phyloP scores from a whole-genome alignment of 2,797 vertebrate genomes.

The Rhincodon typus region DNA sequence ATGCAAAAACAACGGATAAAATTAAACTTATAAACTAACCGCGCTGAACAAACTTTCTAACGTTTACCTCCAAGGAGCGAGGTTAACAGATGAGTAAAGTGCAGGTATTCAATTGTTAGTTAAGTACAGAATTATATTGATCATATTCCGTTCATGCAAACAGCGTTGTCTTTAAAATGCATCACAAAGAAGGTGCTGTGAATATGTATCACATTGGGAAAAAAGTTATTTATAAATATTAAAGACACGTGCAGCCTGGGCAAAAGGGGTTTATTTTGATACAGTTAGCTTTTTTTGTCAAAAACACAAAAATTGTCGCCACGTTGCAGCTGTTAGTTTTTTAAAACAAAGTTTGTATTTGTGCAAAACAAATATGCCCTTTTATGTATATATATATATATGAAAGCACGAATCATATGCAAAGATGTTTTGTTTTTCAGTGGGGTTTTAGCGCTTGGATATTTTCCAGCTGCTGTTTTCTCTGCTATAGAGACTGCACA shows the following conservation, averaged over 20 bases:
- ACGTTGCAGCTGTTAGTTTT: neutral
- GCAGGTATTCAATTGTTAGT: too few species aligned
- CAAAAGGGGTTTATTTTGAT: neutral
- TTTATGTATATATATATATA: neutral
- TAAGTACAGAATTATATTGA: too few species aligned
- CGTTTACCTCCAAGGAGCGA: neutral
- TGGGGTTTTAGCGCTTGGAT: slow-evolving; percentile 73
- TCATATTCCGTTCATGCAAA: neutral
- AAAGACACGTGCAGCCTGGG: neutral
- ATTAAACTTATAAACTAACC: neutral
- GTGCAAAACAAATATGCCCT: neutral
- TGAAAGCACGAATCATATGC: slow-evolving; percentile 6
- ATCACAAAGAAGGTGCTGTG: neutral
- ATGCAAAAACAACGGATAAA: neutral
- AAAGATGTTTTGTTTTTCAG: neutral
- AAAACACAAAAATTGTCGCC: neutral
- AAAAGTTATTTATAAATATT: neutral
- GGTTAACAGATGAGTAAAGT: neutral
- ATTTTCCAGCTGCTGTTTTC: slow-evolving; percentile 47
- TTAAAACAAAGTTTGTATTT: neutral
- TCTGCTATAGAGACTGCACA: slow-evolving; percentile 85
- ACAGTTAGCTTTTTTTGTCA: neutral
- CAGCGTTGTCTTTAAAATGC: neutral
- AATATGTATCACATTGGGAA: neutral
- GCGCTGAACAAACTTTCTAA: neutral